Percentiles rank a stretch among this genome's conserved stretches.
Evolutionary conservation across 2,113 vertebrate species (phyloP).

Genomic region (Paradoxurus hermaphroditus): DNA sequence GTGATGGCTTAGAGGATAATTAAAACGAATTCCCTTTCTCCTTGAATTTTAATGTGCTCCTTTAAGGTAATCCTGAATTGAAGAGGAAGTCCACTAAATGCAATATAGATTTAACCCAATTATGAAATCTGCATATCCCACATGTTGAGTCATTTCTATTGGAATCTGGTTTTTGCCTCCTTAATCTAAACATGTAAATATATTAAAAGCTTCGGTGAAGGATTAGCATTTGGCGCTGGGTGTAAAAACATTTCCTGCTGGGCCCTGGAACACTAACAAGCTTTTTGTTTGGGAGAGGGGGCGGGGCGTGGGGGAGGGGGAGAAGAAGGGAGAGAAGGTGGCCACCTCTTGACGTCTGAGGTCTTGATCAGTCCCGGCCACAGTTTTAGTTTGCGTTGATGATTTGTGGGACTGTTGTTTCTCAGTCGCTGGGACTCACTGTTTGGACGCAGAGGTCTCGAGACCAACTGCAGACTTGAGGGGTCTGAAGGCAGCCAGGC

Average conservation of each 20-base stretch:
- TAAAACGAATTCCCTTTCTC: not conserved
- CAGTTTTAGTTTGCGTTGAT: constrained; percentile 39
- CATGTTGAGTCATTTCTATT: constrained; percentile 21
- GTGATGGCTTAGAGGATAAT: not conserved
- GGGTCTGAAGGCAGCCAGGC: constrained; percentile 80
- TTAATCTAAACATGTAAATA: constrained; percentile 50
- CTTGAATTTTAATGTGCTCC: constrained; percentile 5
- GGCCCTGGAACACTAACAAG: constrained; percentile 57
- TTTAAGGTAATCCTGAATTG: constrained; percentile 33
- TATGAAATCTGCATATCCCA: constrained; percentile 28
- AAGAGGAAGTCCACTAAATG: not conserved
- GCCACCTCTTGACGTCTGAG: constrained; percentile 72
- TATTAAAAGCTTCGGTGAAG: constrained; percentile 35
- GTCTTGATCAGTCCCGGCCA: constrained; percentile 76
- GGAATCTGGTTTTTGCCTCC: constrained; percentile 32
- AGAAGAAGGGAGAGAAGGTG: not conserved
- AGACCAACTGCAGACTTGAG: constrained; percentile 84
- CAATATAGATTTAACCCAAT: constrained; percentile 32
- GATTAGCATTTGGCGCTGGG: constrained; percentile 65
- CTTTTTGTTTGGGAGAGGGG: constrained; percentile 63
- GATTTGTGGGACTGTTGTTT: constrained; percentile 82
- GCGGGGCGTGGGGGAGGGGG: not conserved
- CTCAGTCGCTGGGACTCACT: constrained; percentile 74
- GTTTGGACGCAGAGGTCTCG: constrained; percentile 81
- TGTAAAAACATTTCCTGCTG: constrained; percentile 68